Evolutionary conservation across 2,888 invertebrate genomes (phyloP), one percentile per base, ranked within the genome.

Genomic region (Calameuta pallipes): DNA sequence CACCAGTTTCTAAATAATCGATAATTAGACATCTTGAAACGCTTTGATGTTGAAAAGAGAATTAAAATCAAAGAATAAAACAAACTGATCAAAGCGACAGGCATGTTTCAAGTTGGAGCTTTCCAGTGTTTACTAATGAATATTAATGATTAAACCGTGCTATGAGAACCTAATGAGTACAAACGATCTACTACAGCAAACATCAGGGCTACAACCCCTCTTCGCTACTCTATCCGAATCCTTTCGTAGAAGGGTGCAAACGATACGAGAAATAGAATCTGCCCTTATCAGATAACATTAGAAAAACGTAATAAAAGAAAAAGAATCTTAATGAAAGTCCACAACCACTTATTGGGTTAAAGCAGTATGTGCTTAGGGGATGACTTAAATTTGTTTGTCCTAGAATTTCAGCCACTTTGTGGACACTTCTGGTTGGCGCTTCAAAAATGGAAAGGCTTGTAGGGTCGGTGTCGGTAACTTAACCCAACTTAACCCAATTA

Each of bases 401-500:
- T 23, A 23, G 23, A 9, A 23, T 56, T 56, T 56, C 0, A 56
- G 23, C 56, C 23, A 23, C 56, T 23, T 9, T 33, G 33, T 23
- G 56, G 9, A 56, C 23, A 23, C 23, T 9, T 2, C 1, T 23
- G 56, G 56, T 23, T 6, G 23, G 23, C 6, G 9, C 56, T 56
- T 56, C 23, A 23, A 56, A 56, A 56, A 56, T 56, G 56, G 56
- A 56, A 56, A 56, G 56, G 56, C 56, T 23, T 23, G 78, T 73
- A 78, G 79, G 80, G 80, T 82, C 79, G 83, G 76, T 75, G 81
- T 56, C 56, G 81, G 81, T 81, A 85, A 86, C 85, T 85, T 84
- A 84, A 83, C 76, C 82, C 81, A 86, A 87, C 80, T 86, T 86
- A 79, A 79, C 81, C 87, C 83, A 87, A 86, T 86, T 87, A 87